These are phyloP conservation scores for Hirtodrosophila alboralis DNA, from an alignment of 2,888 invertebrate genomes.

Conservation along the genomic window DNA sequence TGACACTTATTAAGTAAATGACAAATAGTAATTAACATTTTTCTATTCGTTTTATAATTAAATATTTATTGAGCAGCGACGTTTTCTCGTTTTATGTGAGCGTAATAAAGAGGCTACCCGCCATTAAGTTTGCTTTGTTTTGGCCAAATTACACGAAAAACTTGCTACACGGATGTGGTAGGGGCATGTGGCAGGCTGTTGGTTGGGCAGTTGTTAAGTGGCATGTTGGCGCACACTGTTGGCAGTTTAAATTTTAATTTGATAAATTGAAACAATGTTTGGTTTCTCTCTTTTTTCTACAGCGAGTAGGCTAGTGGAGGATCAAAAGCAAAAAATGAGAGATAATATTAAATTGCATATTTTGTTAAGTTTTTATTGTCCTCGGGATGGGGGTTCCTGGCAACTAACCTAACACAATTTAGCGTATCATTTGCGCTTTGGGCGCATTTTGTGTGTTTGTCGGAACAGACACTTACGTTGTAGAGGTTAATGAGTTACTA, in stretches of 20 bases:
- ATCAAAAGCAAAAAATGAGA: background rate
- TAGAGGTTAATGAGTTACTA: conserved; percentile 62
- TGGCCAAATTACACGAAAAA: conserved; percentile 35
- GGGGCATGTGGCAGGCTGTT: background rate
- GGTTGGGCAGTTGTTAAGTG: conserved; percentile 17
- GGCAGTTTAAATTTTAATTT: conserved; percentile 68
- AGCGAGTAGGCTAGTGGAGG: background rate
- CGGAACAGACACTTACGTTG: conserved; percentile 16
- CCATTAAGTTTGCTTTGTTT: conserved; percentile 60
- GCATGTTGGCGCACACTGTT: conserved; percentile 29
- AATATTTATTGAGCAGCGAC: conserved; percentile 71
- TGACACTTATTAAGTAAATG: conserved; percentile 51
- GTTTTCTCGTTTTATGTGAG: conserved; percentile 30
- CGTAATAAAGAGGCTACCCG: conserved; percentile 34
- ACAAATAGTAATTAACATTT: conserved; percentile 59
- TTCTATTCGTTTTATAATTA: conserved; percentile 60
- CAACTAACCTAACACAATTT: conserved; percentile 47
- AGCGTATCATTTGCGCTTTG: conserved; percentile 43
- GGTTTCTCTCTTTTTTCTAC: background rate
- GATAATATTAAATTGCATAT: conserved; percentile 21
- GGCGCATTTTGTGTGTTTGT: conserved; percentile 26
- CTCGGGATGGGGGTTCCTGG: conserved; percentile 15
- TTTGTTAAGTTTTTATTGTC: conserved; percentile 28
- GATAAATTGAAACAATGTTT: conserved; percentile 63
- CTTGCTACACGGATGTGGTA: conserved; percentile 8